Evolutionary conservation across 1,140 invertebrate genomes (phyloP), one percentile per base, ranked within the genome.

Genomic region (Pygmarrhopalites habei): DNA sequence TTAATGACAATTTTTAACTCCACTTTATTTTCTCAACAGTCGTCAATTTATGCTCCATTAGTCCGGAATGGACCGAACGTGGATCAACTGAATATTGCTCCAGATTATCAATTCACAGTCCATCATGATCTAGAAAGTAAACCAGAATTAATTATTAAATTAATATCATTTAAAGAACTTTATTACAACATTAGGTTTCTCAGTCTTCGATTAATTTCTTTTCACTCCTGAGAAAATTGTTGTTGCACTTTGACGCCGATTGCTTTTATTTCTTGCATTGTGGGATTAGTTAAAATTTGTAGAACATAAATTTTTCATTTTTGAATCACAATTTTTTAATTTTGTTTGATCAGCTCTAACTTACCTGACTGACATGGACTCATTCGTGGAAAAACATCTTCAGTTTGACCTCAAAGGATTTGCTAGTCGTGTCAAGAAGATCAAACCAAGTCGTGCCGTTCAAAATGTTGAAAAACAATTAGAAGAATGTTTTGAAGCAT

Each of bases 31-130:
- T n/a, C n/a, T n/a, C n/a, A n/a, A n/a, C n/a, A 76, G 3, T 82
- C 79, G 0, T 77, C 81, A 43, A 67, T 80, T 5, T 78, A 80
- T 69, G 79, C 76, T 7, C 80, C 80, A 1, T 59, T 79, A 32
- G 76, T 78, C 29, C 71, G 80, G 41, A 74, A 79, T 66, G 80
- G 79, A 3, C 29, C 21, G 17, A 58, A 62, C 28, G 12, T 39
- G 7, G 62, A 64, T 21, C 23, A 35, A 21, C 10, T 59, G 1
- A 25, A 52, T 28, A 47, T 21, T 46, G 59, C 60, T 61, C 52
- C 56, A 53, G 43, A 58, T 25, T 28, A 62, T 53, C 55, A 66
- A 2, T 59, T 65, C 57, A 47, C 55, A 23, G 35, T 62, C 29
- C 49, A 65, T 35, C 49, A 44, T 53, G 56, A 67, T 60, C 58